These are phyloP conservation scores for Lepidothrix coronata DNA, from an alignment of 2,113 vertebrate species.

Conservation along the genomic window DNA sequence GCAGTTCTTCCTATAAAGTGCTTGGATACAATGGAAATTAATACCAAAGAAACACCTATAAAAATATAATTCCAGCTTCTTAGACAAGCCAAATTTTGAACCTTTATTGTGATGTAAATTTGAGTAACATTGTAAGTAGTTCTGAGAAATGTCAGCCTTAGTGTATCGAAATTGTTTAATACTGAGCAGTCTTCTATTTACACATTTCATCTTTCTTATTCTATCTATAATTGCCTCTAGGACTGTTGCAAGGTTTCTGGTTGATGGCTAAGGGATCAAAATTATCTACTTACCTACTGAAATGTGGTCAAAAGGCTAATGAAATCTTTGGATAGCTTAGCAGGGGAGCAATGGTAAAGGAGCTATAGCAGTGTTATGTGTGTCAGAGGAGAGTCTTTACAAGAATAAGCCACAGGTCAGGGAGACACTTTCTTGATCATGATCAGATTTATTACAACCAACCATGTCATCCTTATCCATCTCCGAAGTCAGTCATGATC, in stretches of 20 bases:
- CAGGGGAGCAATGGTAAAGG: neutral
- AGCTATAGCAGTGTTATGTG: neutral
- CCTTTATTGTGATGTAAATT: neutral
- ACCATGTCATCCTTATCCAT: fast-evolving
- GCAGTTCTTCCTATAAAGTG: neutral
- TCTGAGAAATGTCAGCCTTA: neutral
- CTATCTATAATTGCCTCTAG: neutral
- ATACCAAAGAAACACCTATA: neutral
- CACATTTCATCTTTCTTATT: neutral
- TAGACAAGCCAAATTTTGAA: neutral
- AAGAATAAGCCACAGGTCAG: neutral
- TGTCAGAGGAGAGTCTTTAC: neutral
- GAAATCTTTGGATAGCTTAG: neutral
- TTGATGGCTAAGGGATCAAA: neutral
- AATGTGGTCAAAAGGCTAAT: neutral
- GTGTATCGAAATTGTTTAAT: neutral
- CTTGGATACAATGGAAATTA: neutral
- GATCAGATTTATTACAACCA: neutral
- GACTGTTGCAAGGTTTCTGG: neutral
- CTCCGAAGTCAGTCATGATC: neutral
- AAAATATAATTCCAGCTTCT: neutral
- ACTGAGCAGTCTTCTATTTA: neutral
- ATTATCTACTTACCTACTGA: neutral
- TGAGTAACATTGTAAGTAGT: neutral
- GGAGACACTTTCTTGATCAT: neutral